Evolutionary conservation across 2,797 vertebrate species (phyloP).

Genomic region (Parotocinclus haroldoi): DNA sequence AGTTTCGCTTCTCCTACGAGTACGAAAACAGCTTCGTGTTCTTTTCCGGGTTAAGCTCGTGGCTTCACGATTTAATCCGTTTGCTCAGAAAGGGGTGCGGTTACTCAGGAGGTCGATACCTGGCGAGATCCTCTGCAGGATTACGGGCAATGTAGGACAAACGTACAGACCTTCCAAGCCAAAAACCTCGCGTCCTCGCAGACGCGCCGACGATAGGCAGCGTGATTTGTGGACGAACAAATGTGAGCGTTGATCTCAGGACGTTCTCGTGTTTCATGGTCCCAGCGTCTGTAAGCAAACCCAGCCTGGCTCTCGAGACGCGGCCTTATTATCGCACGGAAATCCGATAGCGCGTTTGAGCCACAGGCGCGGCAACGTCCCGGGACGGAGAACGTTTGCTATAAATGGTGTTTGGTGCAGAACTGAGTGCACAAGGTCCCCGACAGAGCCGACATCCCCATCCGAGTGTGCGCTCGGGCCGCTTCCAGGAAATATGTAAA

Average conservation of each 20-base stretch:
- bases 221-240: conserved; percentile 12
- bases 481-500: conserved; percentile 69
- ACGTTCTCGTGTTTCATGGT: conserved; percentile 67
- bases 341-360: conserved; percentile 69
- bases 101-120: too few species aligned
- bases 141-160: too few species aligned
- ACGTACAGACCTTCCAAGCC: too few species aligned
- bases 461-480: conserved; percentile 48
- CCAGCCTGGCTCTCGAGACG: conserved; percentile 58
- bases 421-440: conserved; percentile 31
- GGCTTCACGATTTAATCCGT: too few species aligned
- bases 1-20: too few species aligned
- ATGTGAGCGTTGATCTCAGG: conserved; percentile 59
- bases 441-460: conserved; percentile 40
- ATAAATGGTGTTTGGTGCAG: conserved; percentile 46
- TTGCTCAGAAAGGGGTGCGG: too few species aligned
- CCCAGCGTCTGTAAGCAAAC: conserved; percentile 51
- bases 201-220: conserved; percentile 13
- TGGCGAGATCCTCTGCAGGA: too few species aligned
- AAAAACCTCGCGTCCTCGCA: too few species aligned
- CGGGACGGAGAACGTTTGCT: conserved; percentile 30
- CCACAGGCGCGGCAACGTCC: conserved; percentile 41
- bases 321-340: conserved; percentile 66
- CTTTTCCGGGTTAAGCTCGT: too few species aligned
- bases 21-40: too few species aligned